phyloP scores from a whole-genome alignment of 2,113 vertebrate genomes.

The Opisthocomus hoazin region DNA sequence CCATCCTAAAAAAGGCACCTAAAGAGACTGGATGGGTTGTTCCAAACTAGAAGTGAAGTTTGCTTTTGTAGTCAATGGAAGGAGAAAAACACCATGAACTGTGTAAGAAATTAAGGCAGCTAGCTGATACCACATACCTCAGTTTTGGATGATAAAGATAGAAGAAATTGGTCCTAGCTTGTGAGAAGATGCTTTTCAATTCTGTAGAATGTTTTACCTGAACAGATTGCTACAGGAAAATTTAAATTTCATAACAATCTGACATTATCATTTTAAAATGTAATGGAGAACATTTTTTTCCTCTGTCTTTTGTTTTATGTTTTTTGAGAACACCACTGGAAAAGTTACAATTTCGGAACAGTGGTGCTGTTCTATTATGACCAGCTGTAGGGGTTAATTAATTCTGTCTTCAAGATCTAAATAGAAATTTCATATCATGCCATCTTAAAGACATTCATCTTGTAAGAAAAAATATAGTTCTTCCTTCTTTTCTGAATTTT shows the following conservation, averaged over 20 bases:
- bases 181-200: not conserved
- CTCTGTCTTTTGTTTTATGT: not conserved
- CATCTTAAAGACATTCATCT: not conserved
- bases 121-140: not conserved
- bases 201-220: not conserved
- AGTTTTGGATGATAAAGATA: not conserved
- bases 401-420: not conserved
- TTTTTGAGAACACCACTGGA: not conserved
- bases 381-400: not conserved
- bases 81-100: not conserved
- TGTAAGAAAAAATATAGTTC: not conserved
- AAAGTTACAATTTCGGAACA: not conserved
- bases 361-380: not conserved
- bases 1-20: not conserved
- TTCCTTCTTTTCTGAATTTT: not conserved
- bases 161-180: not conserved
- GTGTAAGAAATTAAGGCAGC: not conserved
- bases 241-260: not conserved
- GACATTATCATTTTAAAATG: not conserved
- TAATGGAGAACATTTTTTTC: not conserved
- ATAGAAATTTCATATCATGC: not conserved
- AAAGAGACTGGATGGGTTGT: not conserved
- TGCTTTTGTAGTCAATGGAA: not conserved
- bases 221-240: not conserved
- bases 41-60: not conserved